Evolutionary conservation across 2,797 vertebrate species (phyloP).

Genomic region (Pseudochromis fuscus): DNA sequence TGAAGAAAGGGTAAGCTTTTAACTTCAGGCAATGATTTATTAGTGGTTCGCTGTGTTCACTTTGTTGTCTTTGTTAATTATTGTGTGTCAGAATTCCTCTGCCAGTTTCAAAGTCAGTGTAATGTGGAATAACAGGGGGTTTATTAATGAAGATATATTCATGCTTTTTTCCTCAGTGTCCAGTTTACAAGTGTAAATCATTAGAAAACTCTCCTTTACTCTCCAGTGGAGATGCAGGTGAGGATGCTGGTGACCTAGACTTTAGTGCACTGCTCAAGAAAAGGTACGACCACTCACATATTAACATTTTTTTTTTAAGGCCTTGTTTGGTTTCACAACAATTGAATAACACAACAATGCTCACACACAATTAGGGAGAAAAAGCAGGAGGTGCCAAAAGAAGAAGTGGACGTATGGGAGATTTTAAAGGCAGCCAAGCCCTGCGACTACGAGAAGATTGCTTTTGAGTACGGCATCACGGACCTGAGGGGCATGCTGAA

Average conservation of each 20-base stretch:
- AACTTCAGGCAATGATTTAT: slow-evolving; percentile 24
- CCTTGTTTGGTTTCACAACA: too few relatives aligned
- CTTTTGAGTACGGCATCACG: slow-evolving; percentile 93
- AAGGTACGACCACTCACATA: slow-evolving; percentile 78
- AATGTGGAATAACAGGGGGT: slow-evolving; percentile 33
- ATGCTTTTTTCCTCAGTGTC: not conserved
- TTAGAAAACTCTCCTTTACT: slow-evolving; percentile 12
- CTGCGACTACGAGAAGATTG: slow-evolving; percentile 93
- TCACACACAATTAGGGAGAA: slow-evolving; percentile 62
- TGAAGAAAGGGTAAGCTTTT: slow-evolving; percentile 41
- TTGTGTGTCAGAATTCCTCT: slow-evolving; percentile 21
- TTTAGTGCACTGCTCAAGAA: slow-evolving; percentile 93
- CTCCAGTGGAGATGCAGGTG: slow-evolving; percentile 84
- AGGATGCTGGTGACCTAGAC: slow-evolving; percentile 90
- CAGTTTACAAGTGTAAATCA: slow-evolving; percentile 5
- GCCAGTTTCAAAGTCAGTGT: slow-evolving; percentile 37
- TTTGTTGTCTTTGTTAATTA: slow-evolving; percentile 27
- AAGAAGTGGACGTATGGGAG: slow-evolving; percentile 90
- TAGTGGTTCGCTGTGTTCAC: slow-evolving; percentile 4
- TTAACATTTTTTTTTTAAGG: too few relatives aligned
- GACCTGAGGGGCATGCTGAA: slow-evolving; percentile 94
- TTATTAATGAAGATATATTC: slow-evolving; percentile 20
- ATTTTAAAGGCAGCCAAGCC: slow-evolving; percentile 91
- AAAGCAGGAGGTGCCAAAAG: slow-evolving; percentile 79
- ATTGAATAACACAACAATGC: not conserved